Evolutionary conservation across 2,113 vertebrate genomes (phyloP), one percentile per base, ranked within the genome.

Genomic region (Lipotes vexillifer): DNA sequence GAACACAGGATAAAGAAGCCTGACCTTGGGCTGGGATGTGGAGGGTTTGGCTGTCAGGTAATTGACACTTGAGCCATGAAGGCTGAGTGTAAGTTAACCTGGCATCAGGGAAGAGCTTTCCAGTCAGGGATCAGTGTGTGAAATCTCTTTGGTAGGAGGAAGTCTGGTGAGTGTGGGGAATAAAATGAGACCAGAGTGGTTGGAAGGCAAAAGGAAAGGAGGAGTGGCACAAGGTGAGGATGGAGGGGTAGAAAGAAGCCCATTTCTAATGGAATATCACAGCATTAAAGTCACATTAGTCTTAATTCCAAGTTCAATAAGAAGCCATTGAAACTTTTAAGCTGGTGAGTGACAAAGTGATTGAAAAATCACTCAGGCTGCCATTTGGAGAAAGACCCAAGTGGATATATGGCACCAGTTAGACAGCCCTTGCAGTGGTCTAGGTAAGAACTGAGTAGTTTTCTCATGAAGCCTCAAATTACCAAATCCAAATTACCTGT

Each of bases 11-110:
- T 84, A 63, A 89, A 59, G 69, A 78, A 78, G 44, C 3, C 44
- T 71, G 7, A n/a, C 6, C 77, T 61, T 14, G 36, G 31, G 8
- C 6, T 14, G 0, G 1, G 38, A n/a, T 0, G 1, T n/a, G 3
- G 6, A 14, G 4, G 23, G 27, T 2, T 20, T 41, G 33, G 33
- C 36, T 65, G 3, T n/a, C 23, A 57, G 21, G 57, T 33, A 78
- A 89, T 10, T 89, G 38, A 66, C 25, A 31, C 46, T 15, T 80
- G 21, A 74, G 31, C 17, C 75, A 49, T 59, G 9, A 85, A 90
- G 38, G 5, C 36, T 69, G 13, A 80, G 8, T 38, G 12, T 44
- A 59, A 94, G 12, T 94, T 46, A 88, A 86, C 65, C 8, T 8
- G 33, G 49, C 13, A 36, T 52, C 33, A 59, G 17, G 29, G 17